Evolutionary conservation across 1,140 invertebrate genomes (phyloP).

Genomic region (Atta colombica): DNA sequence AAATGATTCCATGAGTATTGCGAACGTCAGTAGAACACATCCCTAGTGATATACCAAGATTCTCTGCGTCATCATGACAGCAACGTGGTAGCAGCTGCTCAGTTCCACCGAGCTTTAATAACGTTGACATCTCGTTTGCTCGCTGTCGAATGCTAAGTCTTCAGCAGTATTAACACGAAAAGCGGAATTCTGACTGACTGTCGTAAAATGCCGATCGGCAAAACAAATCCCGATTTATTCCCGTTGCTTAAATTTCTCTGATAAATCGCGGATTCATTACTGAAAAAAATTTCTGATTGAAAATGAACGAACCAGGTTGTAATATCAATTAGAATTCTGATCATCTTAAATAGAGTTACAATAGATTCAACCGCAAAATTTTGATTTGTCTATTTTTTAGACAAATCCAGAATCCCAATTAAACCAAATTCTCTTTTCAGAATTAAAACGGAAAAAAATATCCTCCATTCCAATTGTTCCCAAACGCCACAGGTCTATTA

Average conservation of each 20-base stretch:
- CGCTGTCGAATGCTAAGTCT: slow-evolving; percentile 17
- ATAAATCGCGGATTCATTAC: not conserved
- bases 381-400: too few relatives aligned
- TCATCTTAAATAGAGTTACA: too few relatives aligned
- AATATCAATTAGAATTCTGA: too few relatives aligned
- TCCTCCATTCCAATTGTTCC: not conserved
- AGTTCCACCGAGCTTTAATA: slow-evolving; percentile 35
- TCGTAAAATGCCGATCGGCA: not conserved
- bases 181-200: slow-evolving; percentile 37
- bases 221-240: slow-evolving; percentile 36
- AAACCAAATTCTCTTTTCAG: too few relatives aligned
- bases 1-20: too few relatives aligned
- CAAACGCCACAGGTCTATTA: not conserved
- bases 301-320: too few relatives aligned
- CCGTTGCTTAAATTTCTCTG: not conserved
- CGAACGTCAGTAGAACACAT: too few relatives aligned
- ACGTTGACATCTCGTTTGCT: slow-evolving; percentile 27
- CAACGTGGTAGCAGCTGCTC: slow-evolving; percentile 17
- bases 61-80: not conserved
- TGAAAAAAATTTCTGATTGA: too few relatives aligned
- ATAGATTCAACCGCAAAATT: too few relatives aligned
- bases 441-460: not conserved
- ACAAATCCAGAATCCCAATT: too few relatives aligned
- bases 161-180: slow-evolving; percentile 10
- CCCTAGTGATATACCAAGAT: not conserved